Evolutionary conservation across 2,113 vertebrate species (phyloP).

Genomic region (Platysteira castanea): DNA sequence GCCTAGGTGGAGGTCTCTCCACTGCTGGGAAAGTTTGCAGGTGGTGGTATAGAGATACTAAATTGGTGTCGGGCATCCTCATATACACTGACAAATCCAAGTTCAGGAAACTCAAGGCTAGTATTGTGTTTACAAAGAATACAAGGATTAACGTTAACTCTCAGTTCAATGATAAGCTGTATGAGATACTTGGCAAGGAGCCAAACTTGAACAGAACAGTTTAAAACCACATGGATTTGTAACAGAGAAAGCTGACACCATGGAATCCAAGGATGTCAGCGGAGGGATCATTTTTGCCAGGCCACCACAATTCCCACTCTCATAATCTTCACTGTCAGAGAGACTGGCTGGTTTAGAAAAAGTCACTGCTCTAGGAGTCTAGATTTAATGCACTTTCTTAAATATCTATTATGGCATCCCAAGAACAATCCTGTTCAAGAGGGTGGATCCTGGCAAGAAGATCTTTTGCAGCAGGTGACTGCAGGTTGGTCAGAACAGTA

Average conservation of each 20-base stretch:
- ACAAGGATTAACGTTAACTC: background rate
- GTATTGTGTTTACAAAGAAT: background rate
- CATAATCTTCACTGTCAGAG: background rate
- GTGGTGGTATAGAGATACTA: no score
- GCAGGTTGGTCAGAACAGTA: background rate
- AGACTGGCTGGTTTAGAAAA: background rate
- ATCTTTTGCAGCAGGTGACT: background rate
- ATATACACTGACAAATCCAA: background rate
- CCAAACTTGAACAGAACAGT: background rate
- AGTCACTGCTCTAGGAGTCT: background rate
- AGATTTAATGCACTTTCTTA: background rate
- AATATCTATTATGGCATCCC: background rate
- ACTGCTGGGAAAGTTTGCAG: background rate
- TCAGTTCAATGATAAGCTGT: background rate
- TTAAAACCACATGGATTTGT: background rate
- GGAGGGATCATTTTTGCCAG: background rate
- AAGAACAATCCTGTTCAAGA: background rate
- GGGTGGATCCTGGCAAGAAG: background rate
- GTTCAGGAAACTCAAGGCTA: background rate
- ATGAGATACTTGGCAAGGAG: background rate
- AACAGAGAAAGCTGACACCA: background rate
- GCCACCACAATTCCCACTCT: background rate
- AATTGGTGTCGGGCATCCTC: background rate
- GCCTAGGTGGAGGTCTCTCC: background rate
- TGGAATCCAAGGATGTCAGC: background rate